Evolutionary conservation across 1,140 invertebrate genomes (phyloP).

Genomic region (Sitodiplosis mosellana): DNA sequence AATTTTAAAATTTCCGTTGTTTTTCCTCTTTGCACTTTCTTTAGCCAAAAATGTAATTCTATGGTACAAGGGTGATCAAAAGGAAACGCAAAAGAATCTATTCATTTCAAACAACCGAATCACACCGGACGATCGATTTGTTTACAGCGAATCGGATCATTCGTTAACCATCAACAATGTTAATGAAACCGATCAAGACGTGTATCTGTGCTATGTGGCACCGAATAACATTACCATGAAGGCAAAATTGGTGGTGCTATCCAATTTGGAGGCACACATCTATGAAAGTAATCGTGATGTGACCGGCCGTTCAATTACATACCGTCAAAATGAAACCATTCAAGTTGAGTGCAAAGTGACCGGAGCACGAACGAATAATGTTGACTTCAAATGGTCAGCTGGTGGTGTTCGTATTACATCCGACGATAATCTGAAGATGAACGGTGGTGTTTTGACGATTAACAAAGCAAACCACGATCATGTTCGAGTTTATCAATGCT

Average conservation of each 20-base stretch:
- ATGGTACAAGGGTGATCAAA: conserved; percentile 22
- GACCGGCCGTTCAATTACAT: conserved; percentile 18
- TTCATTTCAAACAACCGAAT: conserved; percentile 11
- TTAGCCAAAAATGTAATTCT: conserved; percentile 16
- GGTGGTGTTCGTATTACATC: conserved; percentile 14
- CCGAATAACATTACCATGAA: conserved; percentile 14
- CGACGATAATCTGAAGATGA: neutral
- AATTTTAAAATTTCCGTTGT: no score
- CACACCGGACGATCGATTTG: conserved; percentile 8
- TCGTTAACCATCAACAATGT: conserved; percentile 13
- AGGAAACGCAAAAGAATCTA: no score
- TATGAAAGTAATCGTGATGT: conserved; percentile 20
- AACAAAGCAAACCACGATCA: conserved; percentile 16
- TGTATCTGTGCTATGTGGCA: conserved; percentile 17
- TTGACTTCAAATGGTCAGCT: conserved; percentile 18
- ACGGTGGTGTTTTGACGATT: conserved; percentile 5
- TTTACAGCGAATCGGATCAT: conserved; percentile 15
- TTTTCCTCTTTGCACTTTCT: neutral
- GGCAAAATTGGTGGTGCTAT: conserved; percentile 11
- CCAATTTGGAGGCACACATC: conserved; percentile 11
- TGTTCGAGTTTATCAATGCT: conserved; percentile 17
- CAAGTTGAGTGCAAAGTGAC: conserved; percentile 15
- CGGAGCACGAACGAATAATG: conserved; percentile 5
- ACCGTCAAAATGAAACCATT: conserved; percentile 19
- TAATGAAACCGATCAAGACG: conserved; percentile 12